These are phyloP conservation scores for Resseliella maxima DNA, from an alignment of 2,888 invertebrate species.

Conservation along the genomic window DNA sequence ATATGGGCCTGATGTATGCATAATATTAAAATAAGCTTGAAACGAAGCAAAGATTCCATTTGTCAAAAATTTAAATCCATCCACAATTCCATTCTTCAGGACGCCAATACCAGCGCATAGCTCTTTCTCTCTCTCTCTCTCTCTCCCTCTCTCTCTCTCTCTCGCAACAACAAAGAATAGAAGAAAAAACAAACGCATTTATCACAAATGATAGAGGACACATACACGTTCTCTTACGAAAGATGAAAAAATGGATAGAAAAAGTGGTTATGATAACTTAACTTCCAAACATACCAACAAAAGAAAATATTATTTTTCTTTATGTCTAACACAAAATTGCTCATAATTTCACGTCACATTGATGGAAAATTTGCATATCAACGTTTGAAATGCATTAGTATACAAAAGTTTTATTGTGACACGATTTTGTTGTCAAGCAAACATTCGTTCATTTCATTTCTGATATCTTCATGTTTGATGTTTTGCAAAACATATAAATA, in stretches of 20 bases:
- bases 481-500: no score
- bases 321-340: not conserved
- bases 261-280: not conserved
- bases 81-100: not conserved
- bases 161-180: not conserved
- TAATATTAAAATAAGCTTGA: constrained; percentile 33
- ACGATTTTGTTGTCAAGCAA: constrained; percentile 18
- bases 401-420: not conserved
- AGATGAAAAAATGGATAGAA: not conserved
- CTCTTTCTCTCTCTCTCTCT: no score
- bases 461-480: no score
- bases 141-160: no score
- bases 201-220: not conserved
- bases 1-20: not conserved
- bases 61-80: constrained; percentile 49
- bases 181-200: not conserved
- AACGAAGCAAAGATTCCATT: constrained; percentile 36
- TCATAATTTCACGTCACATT: constrained; percentile 13
- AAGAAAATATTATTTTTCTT: constrained; percentile 32
- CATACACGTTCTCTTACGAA: no score
- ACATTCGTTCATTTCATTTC: no score
- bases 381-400: not conserved
- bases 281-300: not conserved
- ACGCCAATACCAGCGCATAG: not conserved
- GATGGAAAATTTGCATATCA: not conserved